Percentiles rank a stretch among this genome's conserved stretches.
Conservation (phyloP, 2,113 vertebrate species). For the Menura novaehollandiae region DNA sequence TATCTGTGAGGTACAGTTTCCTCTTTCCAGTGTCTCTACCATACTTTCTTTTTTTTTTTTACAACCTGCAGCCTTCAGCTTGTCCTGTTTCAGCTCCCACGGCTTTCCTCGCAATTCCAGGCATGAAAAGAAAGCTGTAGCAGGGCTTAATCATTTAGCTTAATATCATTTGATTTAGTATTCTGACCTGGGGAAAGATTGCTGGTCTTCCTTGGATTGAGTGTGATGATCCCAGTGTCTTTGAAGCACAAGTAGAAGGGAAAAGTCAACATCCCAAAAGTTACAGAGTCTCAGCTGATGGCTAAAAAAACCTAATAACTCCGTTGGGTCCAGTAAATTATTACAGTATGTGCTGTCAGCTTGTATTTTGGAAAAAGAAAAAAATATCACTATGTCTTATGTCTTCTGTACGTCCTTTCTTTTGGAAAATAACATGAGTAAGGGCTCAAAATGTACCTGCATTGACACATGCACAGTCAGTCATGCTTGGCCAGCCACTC, state of each 20-base stretch:
- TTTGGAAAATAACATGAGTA: neutral
- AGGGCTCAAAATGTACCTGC: neutral
- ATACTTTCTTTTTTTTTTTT: neutral
- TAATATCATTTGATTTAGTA: neutral
- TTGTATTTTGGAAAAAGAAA: neutral
- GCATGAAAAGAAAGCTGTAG: neutral
- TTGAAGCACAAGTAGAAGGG: neutral
- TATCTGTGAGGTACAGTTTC: neutral
- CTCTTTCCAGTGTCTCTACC: neutral
- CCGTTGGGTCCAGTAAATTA: neutral
- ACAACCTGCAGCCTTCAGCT: neutral
- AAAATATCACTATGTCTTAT: neutral
- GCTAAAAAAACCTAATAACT: neutral
- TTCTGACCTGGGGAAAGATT: neutral
- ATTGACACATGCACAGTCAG: neutral
- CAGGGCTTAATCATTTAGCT: neutral
- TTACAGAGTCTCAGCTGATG: neutral
- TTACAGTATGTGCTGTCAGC: neutral
- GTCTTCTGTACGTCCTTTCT: neutral
- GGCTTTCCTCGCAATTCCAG: neutral
- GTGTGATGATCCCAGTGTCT: neutral
- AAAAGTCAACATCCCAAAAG: neutral
- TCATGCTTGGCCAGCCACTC: neutral
- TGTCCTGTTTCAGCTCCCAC: neutral
- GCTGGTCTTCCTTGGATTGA: neutral